Conservation (phyloP, 2,797 vertebrate species). For the Xerus rutilus region DNA sequence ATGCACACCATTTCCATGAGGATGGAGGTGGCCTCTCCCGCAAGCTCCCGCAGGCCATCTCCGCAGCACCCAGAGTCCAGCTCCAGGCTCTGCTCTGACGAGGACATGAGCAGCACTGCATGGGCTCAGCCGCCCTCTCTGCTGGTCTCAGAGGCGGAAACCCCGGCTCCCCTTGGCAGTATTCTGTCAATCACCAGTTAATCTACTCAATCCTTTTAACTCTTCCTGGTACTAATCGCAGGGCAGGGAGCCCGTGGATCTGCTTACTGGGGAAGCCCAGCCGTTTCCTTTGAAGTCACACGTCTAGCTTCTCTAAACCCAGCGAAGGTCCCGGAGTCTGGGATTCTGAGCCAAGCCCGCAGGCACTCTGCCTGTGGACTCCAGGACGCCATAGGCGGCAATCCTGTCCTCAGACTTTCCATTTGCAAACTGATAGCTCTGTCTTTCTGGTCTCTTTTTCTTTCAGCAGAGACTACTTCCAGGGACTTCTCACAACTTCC, state of each 20-base stretch:
- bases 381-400: neutral
- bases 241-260: rapidly evolving
- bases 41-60: neutral
- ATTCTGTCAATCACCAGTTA: neutral
- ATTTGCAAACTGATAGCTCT: rapidly evolving
- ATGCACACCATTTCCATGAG: neutral
- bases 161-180: neutral
- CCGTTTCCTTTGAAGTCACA: neutral
- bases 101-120: rapidly evolving
- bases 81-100: neutral
- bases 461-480: neutral
- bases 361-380: rapidly evolving
- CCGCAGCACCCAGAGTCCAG: neutral
- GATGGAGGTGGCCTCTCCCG: neutral
- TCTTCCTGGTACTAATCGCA: neutral
- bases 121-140: rapidly evolving
- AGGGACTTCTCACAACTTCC: neutral
- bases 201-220: neutral
- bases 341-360: too few species aligned
- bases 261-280: neutral
- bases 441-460: neutral
- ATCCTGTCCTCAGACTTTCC: neutral
- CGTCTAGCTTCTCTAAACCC: neutral
- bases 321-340: neutral
- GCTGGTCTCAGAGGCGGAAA: too few species aligned